Percentiles rank a stretch among this genome's conserved stretches.
Conservation (phyloP, 1,140 invertebrate genomes). For the Neodiprion pinetum region DNA sequence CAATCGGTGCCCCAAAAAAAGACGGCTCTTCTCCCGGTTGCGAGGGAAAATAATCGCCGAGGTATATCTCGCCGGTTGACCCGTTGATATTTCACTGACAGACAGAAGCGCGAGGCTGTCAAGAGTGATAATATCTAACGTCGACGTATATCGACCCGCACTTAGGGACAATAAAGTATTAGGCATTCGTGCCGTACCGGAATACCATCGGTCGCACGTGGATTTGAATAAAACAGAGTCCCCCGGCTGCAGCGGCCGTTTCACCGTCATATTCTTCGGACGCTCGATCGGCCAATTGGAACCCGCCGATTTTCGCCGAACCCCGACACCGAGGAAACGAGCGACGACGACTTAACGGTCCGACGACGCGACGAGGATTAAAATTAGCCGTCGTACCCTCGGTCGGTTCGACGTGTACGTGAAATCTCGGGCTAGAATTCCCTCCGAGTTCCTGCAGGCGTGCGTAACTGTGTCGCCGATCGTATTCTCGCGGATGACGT, state of each 20-base stretch:
- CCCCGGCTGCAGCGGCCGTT: neutral
- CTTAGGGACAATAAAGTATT: neutral
- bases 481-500: no score
- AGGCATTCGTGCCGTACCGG: no score
- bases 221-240: neutral
- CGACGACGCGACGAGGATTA: neutral
- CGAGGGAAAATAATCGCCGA: slow-evolving; percentile 39
- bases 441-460: no score
- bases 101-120: slow-evolving; percentile 60
- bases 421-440: no score
- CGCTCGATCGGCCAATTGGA: neutral
- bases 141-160: slow-evolving; percentile 49
- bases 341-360: neutral
- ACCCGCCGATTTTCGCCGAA: neutral
- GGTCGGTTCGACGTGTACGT: neutral
- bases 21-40: neutral
- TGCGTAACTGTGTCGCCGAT: no score
- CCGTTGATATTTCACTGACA: slow-evolving; percentile 46
- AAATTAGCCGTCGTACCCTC: neutral
- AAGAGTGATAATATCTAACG: slow-evolving; percentile 60
- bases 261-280: neutral
- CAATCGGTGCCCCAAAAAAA: slow-evolving; percentile 7
- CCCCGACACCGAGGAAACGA: neutral
- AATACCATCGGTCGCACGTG: neutral
- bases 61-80: slow-evolving; percentile 48